Evolutionary conservation across 1,140 invertebrate genomes (phyloP), one percentile per base, ranked within the genome.

Genomic region (Laupala kohalensis): DNA sequence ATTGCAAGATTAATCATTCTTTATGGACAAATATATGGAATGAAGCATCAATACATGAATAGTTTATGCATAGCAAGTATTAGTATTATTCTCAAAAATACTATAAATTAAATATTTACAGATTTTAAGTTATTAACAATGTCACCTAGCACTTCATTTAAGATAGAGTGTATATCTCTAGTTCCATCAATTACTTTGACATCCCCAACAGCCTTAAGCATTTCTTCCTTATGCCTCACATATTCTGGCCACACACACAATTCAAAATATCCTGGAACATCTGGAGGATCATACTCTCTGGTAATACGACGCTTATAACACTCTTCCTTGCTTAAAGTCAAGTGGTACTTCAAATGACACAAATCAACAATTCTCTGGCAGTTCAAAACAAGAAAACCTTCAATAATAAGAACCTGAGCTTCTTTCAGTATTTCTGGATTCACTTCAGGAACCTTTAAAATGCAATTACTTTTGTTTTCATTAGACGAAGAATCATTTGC

Each of bases 241-340:
- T 90, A 89, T 75, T 89, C 86, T 0, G 90, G 91, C 91, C 91
- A 93, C 1, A 91, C 90, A 74, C 87, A 86, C 37, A 81, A 80
- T 23, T 93, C 90, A 78, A 93, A 93, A 82, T 94, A 93, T 2
- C 89, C 89, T 4, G 86, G 86, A 6, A 89, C 84, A 81, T 93
- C 92, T 6, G 91, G 89, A 23, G 91, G 91, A 72, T 90, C 85
- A 76, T 94, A 94, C 15, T 80, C 76, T 6, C 91, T 82, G n/a
- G 77, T 77, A 26, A 68, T 68, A 28, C 78, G 73, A 6, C 74
- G 30, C 27, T 29, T 62, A 75, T 72, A 23, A 75, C 91, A 92
- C 74, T 86, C 84, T 25, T 88, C 88, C 78, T 85, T 87, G 25
- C 84, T 84, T 74, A 93, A 76, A 24, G 87, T 85, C 62, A 92